Evolutionary conservation across 2,888 invertebrate species (phyloP), one percentile per base, ranked within the genome.

Genomic region (Ganaspis brasiliensis): DNA sequence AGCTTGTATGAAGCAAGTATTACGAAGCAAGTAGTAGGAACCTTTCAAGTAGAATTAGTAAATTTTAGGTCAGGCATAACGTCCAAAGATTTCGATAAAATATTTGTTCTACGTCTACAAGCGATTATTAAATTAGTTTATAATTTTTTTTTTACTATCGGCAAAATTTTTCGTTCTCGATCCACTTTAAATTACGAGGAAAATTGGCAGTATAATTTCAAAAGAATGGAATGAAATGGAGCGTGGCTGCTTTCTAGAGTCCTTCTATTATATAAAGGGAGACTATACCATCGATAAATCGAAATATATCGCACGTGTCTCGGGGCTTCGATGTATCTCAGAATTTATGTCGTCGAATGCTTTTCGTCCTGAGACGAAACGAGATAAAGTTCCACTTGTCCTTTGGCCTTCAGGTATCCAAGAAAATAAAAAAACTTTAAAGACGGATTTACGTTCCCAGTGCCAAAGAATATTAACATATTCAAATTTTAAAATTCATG

Each of bases 171-270:
- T 49, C 61, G 70, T 73, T 67, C 14, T 57, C 67, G 40, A 77
- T 79, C 78, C 74, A 78, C 57, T 74, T 78, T 78, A 78, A 77
- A 78, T 74, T 78, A 76, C 79, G 75, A 74, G 76, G 75, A 73
- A 78, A 79, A 81, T 74, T 81, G 74, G 77, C 78, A 73, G 78
- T 52, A 37, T 75, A 78, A 52, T 76, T 77, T 76, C 61, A 73
- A 71, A 63, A 72, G 56, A 76, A 72, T 35, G 61, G 37, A 75
- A 77, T 76, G 75, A 73, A 79, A 79, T 78, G 72, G 79, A 75
- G 45, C 67, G 45, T 8, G 67, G 14, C 67, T 67, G 67, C 24
- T 49, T 24, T 26, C 45, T 4, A 24, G 67, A 67, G 67, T 26
- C 67, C 45, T 45, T 67, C 67, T 40, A 67, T 67, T 67, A n/a